Evolutionary conservation across 2,888 invertebrate genomes (phyloP), one percentile per base, ranked within the genome.

Genomic region (Drosophila dives): DNA sequence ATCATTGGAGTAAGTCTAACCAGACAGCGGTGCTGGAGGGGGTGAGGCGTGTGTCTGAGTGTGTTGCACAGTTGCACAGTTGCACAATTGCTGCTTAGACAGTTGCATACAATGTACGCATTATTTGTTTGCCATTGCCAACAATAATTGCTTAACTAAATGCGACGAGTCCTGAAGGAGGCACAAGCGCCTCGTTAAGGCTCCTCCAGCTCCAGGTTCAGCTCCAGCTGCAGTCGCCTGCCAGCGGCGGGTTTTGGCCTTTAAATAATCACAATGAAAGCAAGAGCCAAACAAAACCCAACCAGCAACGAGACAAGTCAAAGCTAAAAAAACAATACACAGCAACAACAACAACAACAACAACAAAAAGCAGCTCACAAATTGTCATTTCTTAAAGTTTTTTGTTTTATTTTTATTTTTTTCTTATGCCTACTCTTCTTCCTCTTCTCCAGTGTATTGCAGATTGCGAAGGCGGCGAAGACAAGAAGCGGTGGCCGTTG

Each of bases 341-440:
- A 66, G 69, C 73, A 77, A 40, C 65, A 77, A 64, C 50, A 70
- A 56, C 45, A 80, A 36, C 66, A 54, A 58, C 58, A 48, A 40
- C 53, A 79, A 56, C 67, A 85, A 86, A 81, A 81, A 88, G 85
- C 81, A 86, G 78, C 90, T 90, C 85, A 90, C 90, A 90, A 89
- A 90, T 89, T 90, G 89, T 89, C 88, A 86, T 90, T 90, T 90
- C 89, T 89, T 89, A 89, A 88, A 85, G 77, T 89, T 89, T 80
- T 60, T 45, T 53, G 58, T 56, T 67, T 64, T 62, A 56, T 51
- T 26, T 50, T 42, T n/a, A n/a, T n/a, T 36, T 45, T 10, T 62
- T 62, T 29, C 29, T 29, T 29, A 29, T 29, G 29, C 29, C 29
- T 29, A 29, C 29, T 29, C 29, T 12, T 29, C 11, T 55, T 29